phyloP scores from a whole-genome alignment of 2,888 invertebrate species.

The Habrosyne pyritoides region DNA sequence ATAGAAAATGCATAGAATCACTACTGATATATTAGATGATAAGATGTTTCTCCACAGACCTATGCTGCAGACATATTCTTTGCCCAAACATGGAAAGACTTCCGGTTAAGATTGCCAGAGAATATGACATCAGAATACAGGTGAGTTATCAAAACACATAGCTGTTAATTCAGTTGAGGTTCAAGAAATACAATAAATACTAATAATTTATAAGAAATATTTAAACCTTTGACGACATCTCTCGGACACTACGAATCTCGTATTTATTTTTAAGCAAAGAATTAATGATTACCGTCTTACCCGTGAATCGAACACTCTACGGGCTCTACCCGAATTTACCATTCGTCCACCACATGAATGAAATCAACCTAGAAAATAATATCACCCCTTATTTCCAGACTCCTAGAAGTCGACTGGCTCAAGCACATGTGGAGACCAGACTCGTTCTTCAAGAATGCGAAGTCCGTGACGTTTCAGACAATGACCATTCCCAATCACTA shows the following conservation, averaged over 20 bases:
- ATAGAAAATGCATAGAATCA: neutral
- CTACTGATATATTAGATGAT: neutral
- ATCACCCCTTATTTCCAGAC: conserved; percentile 61
- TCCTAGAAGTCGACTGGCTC: conserved; percentile 94
- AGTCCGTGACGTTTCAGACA: conserved; percentile 96
- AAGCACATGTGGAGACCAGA: conserved; percentile 97
- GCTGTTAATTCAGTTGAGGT: too few species aligned
- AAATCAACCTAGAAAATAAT: neutral
- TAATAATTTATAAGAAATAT: too few species aligned
- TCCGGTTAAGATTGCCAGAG: conserved; percentile 92
- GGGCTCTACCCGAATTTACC: too few species aligned
- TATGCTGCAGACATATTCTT: conserved; percentile 96
- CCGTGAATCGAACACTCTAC: too few species aligned
- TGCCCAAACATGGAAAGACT: conserved; percentile 97
- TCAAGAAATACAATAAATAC: too few species aligned
- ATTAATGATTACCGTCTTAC: too few species aligned
- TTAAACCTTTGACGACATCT: too few species aligned
- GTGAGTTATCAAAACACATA: conserved; percentile 60
- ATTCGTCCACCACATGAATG: too few species aligned
- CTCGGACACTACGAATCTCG: too few species aligned
- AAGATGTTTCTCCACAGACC: conserved; percentile 79
- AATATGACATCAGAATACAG: conserved; percentile 97
- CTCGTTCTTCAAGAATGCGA: conserved; percentile 97
- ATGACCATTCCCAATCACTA: conserved; percentile 98
- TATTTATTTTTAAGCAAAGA: too few species aligned